These are phyloP conservation scores for Didymodactylos carnosus DNA, from an alignment of 2,888 invertebrate genomes.

Conservation along the genomic window DNA sequence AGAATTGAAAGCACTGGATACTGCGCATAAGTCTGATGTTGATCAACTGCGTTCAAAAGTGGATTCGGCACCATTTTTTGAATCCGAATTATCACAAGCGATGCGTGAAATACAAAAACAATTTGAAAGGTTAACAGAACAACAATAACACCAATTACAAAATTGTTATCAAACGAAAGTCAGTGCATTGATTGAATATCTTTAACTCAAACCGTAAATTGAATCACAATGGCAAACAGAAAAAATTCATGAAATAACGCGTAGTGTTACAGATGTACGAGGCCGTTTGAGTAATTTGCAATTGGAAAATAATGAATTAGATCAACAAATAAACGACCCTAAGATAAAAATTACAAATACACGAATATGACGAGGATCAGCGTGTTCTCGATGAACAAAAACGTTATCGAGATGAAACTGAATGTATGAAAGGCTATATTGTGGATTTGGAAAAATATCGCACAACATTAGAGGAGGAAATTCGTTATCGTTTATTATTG, in stretches of 20 bases:
- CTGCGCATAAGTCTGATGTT: conserved; percentile 11
- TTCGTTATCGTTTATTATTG: conserved; percentile 40
- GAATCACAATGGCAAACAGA: neutral
- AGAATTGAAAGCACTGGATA: conserved; percentile 8
- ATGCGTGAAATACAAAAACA: conserved; percentile 14
- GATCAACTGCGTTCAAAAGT: conserved; percentile 13
- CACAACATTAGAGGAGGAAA: conserved; percentile 39
- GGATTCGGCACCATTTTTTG: conserved; percentile 13
- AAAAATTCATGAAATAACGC: neutral
- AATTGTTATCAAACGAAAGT: conserved; percentile 34
- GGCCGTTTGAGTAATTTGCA: neutral
- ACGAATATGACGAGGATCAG: neutral
- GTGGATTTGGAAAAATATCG: conserved; percentile 32
- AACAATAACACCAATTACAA: conserved; percentile 12
- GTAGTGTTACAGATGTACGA: neutral
- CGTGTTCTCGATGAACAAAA: neutral
- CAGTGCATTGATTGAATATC: neutral
- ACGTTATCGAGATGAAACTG: neutral
- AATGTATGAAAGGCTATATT: neutral
- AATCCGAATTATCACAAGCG: conserved; percentile 9
- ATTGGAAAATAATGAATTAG: neutral
- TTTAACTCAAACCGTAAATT: neutral
- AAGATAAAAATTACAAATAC: neutral
- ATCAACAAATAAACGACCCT: neutral
- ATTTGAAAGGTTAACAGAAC: conserved; percentile 9